Base-by-base conservation (phyloP, 1,140 invertebrate species). In the Brachionus calyciflorus region DNA sequence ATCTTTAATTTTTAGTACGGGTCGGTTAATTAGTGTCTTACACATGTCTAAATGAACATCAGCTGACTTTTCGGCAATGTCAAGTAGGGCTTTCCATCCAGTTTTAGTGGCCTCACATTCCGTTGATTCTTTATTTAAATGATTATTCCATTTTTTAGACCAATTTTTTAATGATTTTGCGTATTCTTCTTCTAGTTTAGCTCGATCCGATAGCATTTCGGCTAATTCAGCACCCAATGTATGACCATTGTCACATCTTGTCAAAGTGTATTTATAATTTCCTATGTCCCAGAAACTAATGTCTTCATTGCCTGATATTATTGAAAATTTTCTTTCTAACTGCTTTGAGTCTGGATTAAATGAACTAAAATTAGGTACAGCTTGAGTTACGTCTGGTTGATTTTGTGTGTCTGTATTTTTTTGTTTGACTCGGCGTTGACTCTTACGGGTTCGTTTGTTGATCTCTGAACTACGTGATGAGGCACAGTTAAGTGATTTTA, bases 71-170 rank as follows among this genome's bases (percentile, higher is more conserved):
- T 98, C 94, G 0, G 94, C 90, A 83, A 98, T 95, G 12, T 90
- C 90, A 55, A 97, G 88, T 14, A 94, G 90, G n/a, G 92, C 92
- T 85, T 95, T 94, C 93, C 94, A 97, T 9, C 93, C 94, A 1
- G 92, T 93, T 84, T 96, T 93, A 79, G 92, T 95, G 9, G 94
- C 97, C 0, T 94, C 95, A 86, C 97, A 98, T 85, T 98, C 95
- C 28, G 28, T 51, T 0, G 63, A 79, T 91, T 91, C 94, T 89
- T 96, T 97, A 85, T 96, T 94, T 80, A 98, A 95, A 53, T 92
- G 88, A 81, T 96, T 93, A 86, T 92, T 93, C 95, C 95, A 98
- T 87, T 97, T 98, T 86, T 96, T 97, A 48, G 92, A 91, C 95
- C 95, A 98, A 40, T 89, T 89, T 79, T 92, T 90, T 78, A 98